Conservation (phyloP, 2,113 vertebrate genomes). For the Rousettus leschenaultii region DNA sequence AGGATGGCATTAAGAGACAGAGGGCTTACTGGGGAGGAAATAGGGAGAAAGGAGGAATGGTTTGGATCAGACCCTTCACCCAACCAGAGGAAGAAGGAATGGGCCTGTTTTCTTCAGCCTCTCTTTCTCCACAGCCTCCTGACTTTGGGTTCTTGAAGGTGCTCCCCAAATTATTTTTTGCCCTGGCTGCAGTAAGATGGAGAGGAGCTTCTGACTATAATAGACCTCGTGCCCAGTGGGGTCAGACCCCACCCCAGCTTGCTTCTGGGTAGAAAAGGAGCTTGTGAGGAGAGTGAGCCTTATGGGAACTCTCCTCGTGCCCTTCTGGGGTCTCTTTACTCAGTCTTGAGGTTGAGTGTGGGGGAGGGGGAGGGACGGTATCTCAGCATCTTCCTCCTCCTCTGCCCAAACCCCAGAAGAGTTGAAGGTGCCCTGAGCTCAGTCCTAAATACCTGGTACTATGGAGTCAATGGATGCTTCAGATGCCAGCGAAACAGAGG, state of each 20-base stretch:
- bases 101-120: background rate
- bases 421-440: background rate
- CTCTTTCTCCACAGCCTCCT: background rate
- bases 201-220: background rate
- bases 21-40: background rate
- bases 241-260: background rate
- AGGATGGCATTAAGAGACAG: background rate
- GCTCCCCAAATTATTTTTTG: background rate
- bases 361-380: too few relatives aligned
- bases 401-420: background rate
- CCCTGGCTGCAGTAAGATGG: background rate
- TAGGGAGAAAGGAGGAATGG: background rate
- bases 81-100: background rate
- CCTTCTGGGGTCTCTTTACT: background rate
- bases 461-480: conserved; percentile 56
- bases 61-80: background rate
- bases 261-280: background rate
- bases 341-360: background rate
- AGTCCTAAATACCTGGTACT: conserved; percentile 36
- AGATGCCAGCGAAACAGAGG: conserved; percentile 49
- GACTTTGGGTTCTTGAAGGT: background rate
- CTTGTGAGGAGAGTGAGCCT: background rate
- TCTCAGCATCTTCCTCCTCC: background rate
- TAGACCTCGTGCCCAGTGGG: background rate
- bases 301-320: background rate